Evolutionary conservation across 1,140 invertebrate genomes (phyloP).

Genomic region (Drosophila ogumai): DNA sequence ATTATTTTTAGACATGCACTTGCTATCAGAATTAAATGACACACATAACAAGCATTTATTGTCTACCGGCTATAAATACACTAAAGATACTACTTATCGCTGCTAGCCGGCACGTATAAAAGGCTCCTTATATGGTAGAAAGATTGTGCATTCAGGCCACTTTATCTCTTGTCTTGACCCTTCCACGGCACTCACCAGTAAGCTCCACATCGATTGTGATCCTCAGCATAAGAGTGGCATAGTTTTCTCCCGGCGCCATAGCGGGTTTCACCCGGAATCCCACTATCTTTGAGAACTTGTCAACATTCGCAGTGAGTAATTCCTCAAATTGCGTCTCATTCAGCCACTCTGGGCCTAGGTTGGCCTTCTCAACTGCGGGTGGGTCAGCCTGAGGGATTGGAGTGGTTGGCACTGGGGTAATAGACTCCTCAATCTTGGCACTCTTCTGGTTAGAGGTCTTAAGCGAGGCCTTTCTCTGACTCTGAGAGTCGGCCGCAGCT

Average conservation of each 20-base stretch:
- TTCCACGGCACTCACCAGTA: conserved; percentile 38
- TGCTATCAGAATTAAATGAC: background rate
- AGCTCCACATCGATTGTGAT: conserved; percentile 67
- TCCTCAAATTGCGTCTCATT: conserved; percentile 84
- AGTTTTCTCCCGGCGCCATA: conserved; percentile 68
- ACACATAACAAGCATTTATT: conserved; percentile 11
- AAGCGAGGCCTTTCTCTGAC: background rate
- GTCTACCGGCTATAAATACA: conserved; percentile 13
- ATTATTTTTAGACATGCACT: conserved; percentile 1
- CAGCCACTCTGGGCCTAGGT: conserved; percentile 83
- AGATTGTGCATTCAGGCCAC: background rate
- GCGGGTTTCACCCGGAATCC: conserved; percentile 57
- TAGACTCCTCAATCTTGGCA: background rate
- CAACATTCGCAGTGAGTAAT: conserved; percentile 74
- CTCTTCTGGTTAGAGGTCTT: background rate
- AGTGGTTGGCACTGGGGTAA: background rate
- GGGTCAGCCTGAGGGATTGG: background rate
- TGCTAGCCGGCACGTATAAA: background rate
- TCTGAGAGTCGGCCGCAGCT: background rate
- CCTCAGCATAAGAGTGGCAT: conserved; percentile 72
- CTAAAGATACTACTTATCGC: conserved; percentile 27
- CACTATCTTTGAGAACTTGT: conserved; percentile 71
- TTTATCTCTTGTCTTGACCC: background rate
- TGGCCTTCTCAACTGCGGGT: conserved; percentile 13
- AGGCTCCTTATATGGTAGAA: background rate